phyloP scores from a whole-genome alignment of 2,797 vertebrate species.

The Megalops cyprinoides region DNA sequence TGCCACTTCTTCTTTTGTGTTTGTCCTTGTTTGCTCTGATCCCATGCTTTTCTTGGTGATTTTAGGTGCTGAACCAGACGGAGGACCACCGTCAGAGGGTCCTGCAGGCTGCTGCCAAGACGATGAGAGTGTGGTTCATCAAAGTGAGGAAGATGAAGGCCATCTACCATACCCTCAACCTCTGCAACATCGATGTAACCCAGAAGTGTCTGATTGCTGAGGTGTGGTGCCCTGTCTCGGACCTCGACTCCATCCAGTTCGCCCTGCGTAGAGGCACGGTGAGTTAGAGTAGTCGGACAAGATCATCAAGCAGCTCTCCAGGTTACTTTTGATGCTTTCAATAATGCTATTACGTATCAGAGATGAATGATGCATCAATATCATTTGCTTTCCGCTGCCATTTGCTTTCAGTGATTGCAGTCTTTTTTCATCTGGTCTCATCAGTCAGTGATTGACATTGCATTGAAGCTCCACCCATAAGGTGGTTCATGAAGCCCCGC shows the following conservation, averaged over 20 bases:
- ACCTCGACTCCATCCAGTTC: conserved; percentile 90
- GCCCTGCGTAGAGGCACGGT: conserved; percentile 87
- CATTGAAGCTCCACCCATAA: too few relatives aligned
- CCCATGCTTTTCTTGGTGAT: background rate
- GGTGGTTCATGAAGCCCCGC: too few relatives aligned
- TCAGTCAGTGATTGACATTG: background rate
- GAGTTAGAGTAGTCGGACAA: conserved; percentile 57
- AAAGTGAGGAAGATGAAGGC: conserved; percentile 85
- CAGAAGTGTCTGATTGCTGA: conserved; percentile 91
- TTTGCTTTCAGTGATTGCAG: too few relatives aligned
- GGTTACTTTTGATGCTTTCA: background rate
- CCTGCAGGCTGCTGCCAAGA: conserved; percentile 95
- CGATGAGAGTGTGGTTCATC: conserved; percentile 87
- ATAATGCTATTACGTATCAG: background rate
- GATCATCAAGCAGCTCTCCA: background rate
- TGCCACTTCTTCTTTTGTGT: background rate
- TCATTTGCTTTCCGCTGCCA: too few relatives aligned
- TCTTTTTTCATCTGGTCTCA: background rate
- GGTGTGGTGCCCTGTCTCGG: conserved; percentile 88
- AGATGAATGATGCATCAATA: background rate
- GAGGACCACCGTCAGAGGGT: conserved; percentile 98
- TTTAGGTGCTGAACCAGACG: conserved; percentile 94
- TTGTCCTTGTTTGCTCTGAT: background rate
- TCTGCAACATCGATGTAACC: conserved; percentile 89
- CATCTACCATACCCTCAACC: conserved; percentile 88